Evolutionary conservation across 2,797 vertebrate genomes (phyloP).

Genomic region (Meriones psammophilus): DNA sequence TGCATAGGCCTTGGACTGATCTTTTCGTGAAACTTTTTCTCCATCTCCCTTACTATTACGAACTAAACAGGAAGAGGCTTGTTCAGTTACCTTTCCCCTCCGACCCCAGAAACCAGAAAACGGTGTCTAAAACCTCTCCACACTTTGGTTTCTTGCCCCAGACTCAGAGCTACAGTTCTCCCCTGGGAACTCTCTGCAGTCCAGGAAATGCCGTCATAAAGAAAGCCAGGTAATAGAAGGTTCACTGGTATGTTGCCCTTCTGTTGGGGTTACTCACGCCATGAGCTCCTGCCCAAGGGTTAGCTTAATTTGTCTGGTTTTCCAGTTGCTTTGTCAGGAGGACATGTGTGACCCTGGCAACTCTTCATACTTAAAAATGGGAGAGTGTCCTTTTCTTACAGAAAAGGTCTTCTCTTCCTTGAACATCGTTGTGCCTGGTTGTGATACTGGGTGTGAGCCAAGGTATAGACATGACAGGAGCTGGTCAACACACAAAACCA

Average conservation of each 20-base stretch:
- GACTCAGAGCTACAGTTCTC: neutral
- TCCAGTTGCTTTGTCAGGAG: slow-evolving; percentile 24
- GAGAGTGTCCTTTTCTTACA: neutral
- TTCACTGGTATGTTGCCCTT: neutral
- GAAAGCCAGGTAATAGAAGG: neutral
- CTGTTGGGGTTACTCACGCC: neutral
- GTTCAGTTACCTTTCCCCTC: too few relatives aligned
- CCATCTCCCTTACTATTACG: neutral
- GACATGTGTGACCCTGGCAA: neutral
- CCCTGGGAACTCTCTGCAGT: neutral
- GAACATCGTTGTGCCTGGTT: neutral
- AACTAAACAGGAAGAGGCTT: neutral
- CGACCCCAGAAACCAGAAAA: neutral
- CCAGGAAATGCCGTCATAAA: slow-evolving; percentile 14
- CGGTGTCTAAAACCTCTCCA: neutral
- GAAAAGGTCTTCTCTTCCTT: neutral
- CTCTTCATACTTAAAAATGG: slow-evolving; percentile 18
- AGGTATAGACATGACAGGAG: neutral
- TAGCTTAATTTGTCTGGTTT: slow-evolving; percentile 5
- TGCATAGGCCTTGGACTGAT: neutral
- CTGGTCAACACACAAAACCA: neutral
- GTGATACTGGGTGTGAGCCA: neutral
- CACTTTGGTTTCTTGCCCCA: neutral
- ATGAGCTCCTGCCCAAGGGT: neutral
- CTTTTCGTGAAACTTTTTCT: neutral